Percentiles rank a stretch among this genome's conserved stretches.
Evolutionary conservation across 2,888 invertebrate species (phyloP).

Genomic region (Sminthurides aquaticus): DNA sequence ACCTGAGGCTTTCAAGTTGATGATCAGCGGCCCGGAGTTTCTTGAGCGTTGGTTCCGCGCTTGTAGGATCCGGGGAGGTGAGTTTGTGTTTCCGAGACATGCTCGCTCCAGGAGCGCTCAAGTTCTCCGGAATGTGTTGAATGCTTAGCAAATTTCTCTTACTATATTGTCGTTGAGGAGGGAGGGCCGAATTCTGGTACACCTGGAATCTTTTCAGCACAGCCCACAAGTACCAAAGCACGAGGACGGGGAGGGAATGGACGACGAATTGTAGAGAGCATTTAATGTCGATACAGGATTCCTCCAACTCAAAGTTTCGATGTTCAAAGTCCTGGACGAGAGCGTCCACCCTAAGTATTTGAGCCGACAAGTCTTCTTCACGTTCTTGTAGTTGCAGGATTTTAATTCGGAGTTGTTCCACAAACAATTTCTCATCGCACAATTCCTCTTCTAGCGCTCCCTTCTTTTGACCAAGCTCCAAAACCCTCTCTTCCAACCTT

Average conservation of each 20-base stretch:
- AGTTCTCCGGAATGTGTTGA: conserved; percentile 8
- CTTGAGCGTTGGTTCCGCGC: conserved; percentile 34
- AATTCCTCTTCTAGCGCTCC: conserved; percentile 45
- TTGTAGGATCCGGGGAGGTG: background rate
- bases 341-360: conserved; percentile 52
- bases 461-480: conserved; percentile 45
- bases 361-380: conserved; percentile 46
- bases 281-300: conserved; percentile 51
- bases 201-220: conserved; percentile 24
- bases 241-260: conserved; percentile 57
- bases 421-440: conserved; percentile 36
- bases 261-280: conserved; percentile 55
- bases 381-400: conserved; percentile 38
- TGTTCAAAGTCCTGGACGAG: conserved; percentile 55
- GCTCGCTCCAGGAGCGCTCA: background rate
- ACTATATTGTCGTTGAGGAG: background rate
- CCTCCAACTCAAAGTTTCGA: conserved; percentile 51
- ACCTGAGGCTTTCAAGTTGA: background rate
- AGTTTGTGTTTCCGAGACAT: conserved; percentile 28
- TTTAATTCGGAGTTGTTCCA: conserved; percentile 39
- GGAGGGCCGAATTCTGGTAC: background rate
- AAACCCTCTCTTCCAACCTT: conserved; percentile 46
- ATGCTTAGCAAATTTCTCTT: background rate
- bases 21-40: conserved; percentile 20
- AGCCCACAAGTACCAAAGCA: conserved; percentile 54